Evolutionary conservation across 2,888 invertebrate species (phyloP).

Genomic region (Dicroscelio sp.): DNA sequence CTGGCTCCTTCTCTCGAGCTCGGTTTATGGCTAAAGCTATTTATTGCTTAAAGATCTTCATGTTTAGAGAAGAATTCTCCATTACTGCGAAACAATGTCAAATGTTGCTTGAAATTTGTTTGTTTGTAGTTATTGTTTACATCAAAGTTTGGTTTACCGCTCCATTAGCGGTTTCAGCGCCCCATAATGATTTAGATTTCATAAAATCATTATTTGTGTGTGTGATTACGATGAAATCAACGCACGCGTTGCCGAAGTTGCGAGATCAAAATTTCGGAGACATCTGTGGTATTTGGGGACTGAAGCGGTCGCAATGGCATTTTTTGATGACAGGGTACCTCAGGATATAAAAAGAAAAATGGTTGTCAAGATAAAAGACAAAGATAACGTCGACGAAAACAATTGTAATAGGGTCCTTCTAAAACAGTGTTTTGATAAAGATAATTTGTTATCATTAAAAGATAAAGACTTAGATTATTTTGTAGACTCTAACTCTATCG

Average conservation of each 20-base stretch:
- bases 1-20: constrained; percentile 85
- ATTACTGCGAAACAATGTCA: neutral
- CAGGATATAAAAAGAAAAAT: constrained; percentile 25
- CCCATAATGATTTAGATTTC: constrained; percentile 18
- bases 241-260: neutral
- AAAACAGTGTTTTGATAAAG: neutral
- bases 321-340: constrained; percentile 20
- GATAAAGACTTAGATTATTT: neutral
- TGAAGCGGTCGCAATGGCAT: constrained; percentile 17
- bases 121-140: constrained; percentile 1
- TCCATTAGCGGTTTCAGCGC: constrained; percentile 2
- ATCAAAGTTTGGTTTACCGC: constrained; percentile 10
- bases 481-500: constrained; percentile 1
- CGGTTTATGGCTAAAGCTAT: constrained; percentile 86
- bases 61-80: constrained; percentile 75
- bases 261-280: neutral
- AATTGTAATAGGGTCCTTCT: neutral
- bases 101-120: neutral
- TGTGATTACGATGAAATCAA: constrained; percentile 17
- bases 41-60: constrained; percentile 69
- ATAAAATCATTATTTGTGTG: constrained; percentile 1
- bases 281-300: constrained; percentile 35
- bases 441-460: neutral
- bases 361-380: neutral
- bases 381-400: too few relatives aligned